Evolutionary conservation across 1,140 invertebrate species (phyloP).

Genomic region (Maconellicoccus hirsutus): DNA sequence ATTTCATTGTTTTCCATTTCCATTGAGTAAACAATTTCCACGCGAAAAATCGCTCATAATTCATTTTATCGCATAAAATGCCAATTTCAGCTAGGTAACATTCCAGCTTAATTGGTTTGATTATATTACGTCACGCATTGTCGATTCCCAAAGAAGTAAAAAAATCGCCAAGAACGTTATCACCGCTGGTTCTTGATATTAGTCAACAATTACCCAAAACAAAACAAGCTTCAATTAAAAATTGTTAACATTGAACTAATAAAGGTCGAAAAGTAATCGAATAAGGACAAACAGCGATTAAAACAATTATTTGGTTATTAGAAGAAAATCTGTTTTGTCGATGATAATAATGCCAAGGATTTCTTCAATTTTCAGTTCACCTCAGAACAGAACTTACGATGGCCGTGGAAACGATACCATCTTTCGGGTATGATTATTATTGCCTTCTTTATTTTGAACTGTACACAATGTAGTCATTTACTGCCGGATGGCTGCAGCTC

Average conservation of each 20-base stretch:
- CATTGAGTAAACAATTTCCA: too few species aligned
- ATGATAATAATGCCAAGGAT: constrained; percentile 20
- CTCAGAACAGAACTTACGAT: not conserved
- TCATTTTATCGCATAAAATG: too few species aligned
- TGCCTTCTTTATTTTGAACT: constrained; percentile 3
- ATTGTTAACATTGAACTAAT: not conserved
- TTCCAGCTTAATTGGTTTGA: too few species aligned
- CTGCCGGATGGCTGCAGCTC: constrained; percentile 8
- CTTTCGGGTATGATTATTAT: constrained; percentile 20
- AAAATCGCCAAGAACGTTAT: too few species aligned
- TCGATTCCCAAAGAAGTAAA: too few species aligned
- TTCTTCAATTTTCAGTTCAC: constrained; percentile 14
- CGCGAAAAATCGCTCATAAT: too few species aligned
- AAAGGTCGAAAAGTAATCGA: constrained; percentile 12
- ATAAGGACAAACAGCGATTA: constrained; percentile 5
- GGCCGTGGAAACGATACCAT: constrained; percentile 21
- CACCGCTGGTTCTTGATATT: too few species aligned
- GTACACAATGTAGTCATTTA: constrained; percentile 19
- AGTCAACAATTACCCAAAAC: too few species aligned
- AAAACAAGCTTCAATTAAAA: not conserved
- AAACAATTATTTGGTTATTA: constrained; percentile 21
- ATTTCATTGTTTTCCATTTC: too few species aligned
- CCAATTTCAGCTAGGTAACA: too few species aligned
- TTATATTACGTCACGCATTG: too few species aligned
- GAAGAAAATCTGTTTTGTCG: not conserved